Conservation (phyloP, 2,113 vertebrate genomes). For the Azemiops feae region DNA sequence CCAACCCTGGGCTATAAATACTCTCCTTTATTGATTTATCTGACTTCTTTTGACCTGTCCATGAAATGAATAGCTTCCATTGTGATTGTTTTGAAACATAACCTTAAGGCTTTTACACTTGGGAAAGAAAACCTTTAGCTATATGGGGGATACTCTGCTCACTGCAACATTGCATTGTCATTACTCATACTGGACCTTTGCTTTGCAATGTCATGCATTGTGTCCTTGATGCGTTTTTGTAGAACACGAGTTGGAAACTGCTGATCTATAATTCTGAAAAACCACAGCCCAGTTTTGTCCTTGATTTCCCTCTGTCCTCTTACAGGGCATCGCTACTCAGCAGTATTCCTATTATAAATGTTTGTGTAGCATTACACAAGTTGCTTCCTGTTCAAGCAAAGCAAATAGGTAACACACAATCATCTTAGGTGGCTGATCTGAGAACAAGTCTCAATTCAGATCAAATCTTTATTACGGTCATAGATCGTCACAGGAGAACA, state of each 20-base stretch:
- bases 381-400: background rate
- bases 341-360: background rate
- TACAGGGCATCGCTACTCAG: background rate
- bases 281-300: conserved; percentile 1
- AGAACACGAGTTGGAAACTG: conserved; percentile 12
- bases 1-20: background rate
- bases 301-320: background rate
- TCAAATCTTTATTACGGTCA: background rate
- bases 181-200: background rate
- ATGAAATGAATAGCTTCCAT: background rate
- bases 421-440: background rate
- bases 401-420: background rate
- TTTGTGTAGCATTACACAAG: background rate
- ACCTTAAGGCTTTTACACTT: conserved; percentile 2
- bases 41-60: background rate
- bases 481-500: background rate
- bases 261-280: background rate
- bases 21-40: background rate
- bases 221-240: conserved; percentile 9
- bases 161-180: background rate
- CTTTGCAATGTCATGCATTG: background rate
- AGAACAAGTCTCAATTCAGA: background rate
- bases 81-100: background rate
- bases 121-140: background rate
- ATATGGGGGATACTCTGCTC: background rate